Evolutionary conservation across 1,140 invertebrate species (phyloP), one percentile per base, ranked within the genome.

Genomic region (Grapholita molesta): DNA sequence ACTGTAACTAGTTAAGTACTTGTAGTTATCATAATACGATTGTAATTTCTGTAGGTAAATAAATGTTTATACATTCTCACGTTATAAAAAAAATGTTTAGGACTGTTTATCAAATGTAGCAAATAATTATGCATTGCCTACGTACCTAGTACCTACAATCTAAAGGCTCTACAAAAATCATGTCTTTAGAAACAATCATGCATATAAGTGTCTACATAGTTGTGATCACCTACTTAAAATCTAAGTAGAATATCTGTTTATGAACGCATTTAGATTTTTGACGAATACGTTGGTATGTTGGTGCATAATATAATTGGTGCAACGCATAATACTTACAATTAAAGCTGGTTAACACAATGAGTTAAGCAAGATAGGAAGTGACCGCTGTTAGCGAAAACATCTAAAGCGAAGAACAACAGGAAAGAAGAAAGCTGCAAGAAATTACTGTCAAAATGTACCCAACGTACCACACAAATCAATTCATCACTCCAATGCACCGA

Each of bases 391-490:
- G 28, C n/a, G 7, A 55, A 64, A 70, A 70, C 4, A 66, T 30
- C 42, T 35, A 30, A 64, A 68, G 67, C 68, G 57, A 57, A 70
- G 65, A 75, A 64, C 42, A 25, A 74, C 38, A 57, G 57, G 23
- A 70, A 3, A 71, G 32, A 64, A 70, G 15, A 48, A 64, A 71
- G 23, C 24, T 48, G 72, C 42, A 64, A 71, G 38, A 55, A 53
- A 24, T 21, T 74, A 70, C 35, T 73, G 74, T 82, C 85, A 88
- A 88, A 90, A 88, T 89, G 88, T 90, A 90, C 88, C 88, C 86
- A 90, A 90, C 88, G 70, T 90, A 88, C 83, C 84, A 74, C 70
- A 69, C 65, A 69, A 71, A 64, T 67, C 74, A 77, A 70, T 70
- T 72, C 66, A 70, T 77, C 64, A 69, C 77, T 77, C 75, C 66